Base-by-base conservation (phyloP, 2,888 invertebrate species). In the Polydrusus pterygomalis region DNA sequence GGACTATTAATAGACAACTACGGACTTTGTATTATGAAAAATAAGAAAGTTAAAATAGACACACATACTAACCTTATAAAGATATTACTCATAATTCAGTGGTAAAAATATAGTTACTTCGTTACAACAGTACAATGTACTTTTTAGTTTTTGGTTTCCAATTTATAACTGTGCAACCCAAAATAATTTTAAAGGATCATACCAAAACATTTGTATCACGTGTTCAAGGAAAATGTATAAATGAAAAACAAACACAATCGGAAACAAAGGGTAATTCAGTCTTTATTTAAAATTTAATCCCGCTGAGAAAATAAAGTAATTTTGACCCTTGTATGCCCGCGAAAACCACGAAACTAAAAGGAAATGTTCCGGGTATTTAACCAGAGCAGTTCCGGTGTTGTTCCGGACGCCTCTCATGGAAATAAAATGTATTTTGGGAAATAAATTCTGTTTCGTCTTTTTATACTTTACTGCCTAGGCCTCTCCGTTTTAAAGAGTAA, bases 301-400 rank as follows among this genome's bases (percentile, higher is more conserved):
- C 54, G 72, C 40, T 65, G 72, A 54, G 68, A 72, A 73, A 71
- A 68, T 80, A 81, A 82, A 81, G 78, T 80, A 81, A 78, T 77
- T 81, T 80, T 80, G 81, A 82, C 83, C 82, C 81, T 72, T 78
- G 81, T 80, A 82, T 80, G 81, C 82, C 82, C 81, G 73, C 78
- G 77, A 82, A 83, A 83, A 83, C 84, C 83, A 81, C 84, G 81
- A 81, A 83, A 84, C 83, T 83, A 82, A 83, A 82, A 83, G 82
- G 82, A 83, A 84, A 82, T 82, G 83, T 84, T 85, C 82, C 83
- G 83, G 82, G 79, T 80, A 82, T 83, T 84, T 83, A 83, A 82
- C 81, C 81, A 79, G 77, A 77, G 75, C 82, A 79, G 78, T 72
- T 76, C 75, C 70, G 67, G 75, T 77, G 77, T 76, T 79, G 80